Evolutionary conservation across 2,888 invertebrate genomes (phyloP), one percentile per base, ranked within the genome.

Genomic region (Pachymerium ferrugineum): DNA sequence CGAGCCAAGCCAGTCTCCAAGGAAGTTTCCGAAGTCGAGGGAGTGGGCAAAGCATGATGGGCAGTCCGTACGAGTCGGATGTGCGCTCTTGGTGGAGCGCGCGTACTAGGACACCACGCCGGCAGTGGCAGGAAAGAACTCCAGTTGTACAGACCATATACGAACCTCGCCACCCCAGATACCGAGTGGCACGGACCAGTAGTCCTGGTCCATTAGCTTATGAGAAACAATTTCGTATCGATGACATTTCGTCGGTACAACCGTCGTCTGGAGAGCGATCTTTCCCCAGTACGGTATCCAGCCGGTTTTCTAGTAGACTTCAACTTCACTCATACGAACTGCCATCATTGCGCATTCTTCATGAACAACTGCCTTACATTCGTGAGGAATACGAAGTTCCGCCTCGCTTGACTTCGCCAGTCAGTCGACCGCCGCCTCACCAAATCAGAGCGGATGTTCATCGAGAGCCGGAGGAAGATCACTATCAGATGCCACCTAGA

Each of bases 221-320:
- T 35, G 76, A 76, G 29, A 76, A 75, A 47, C 77, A 76, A 25
- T 76, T 76, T 22, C 77, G 76, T 68, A 77, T 75, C 12, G 78
- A 78, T 54, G 93, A 94, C 83, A 87, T 94, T 79, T 93, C 93
- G 84, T 93, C 93, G 62, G 93, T 94, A 75, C 89, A 89, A 80
- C 89, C 91, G 67, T 91, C 91, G 22, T 90, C 88, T 8, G 92
- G 90, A n/a, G 82, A 81, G 79, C 87, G 90, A 72, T 92, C 92
- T 0, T 89, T 90, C 80, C 91, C 91, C 38, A 89, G 90, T 38
- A 79, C 79, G 0, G 76, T 78, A n/a, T 77, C 79, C 69, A 78
- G 78, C 73, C 78, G 79, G 28, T 77, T 79, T 28, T 76, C 77
- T 16, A 38, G 75, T 75, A 54, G 74, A 35, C 72, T 73, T 69